Evolutionary conservation across 2,888 invertebrate genomes (phyloP).

Genomic region (Xestoiulus laeticollis): DNA sequence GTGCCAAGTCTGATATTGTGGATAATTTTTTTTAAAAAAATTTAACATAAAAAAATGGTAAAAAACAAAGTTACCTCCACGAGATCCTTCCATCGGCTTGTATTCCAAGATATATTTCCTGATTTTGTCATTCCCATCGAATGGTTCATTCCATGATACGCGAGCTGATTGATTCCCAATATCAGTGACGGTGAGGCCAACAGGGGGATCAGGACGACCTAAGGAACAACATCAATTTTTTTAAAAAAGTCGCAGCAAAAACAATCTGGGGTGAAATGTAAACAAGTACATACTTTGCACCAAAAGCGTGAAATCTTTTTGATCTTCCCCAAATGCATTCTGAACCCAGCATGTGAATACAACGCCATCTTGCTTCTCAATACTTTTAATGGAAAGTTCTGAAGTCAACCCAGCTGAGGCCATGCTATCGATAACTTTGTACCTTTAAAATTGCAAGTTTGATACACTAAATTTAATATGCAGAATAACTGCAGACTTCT

Average conservation of each 20-base stretch:
- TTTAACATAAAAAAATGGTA: neutral
- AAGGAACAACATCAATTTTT: neutral
- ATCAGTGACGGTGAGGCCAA: conserved; percentile 49
- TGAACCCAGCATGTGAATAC: conserved; percentile 49
- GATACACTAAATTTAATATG: neutral
- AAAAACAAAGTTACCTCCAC: neutral
- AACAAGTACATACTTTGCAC: conserved; percentile 51
- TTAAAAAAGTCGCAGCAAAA: neutral
- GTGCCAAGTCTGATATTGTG: too few species aligned
- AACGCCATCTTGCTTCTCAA: conserved; percentile 48
- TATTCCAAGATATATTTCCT: conserved; percentile 49
- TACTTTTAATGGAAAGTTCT: conserved; percentile 45
- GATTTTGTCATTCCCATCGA: conserved; percentile 51
- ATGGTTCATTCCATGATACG: conserved; percentile 51
- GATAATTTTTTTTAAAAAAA: neutral
- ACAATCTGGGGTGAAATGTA: neutral
- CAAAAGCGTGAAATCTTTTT: conserved; percentile 11
- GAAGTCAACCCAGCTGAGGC: conserved; percentile 50
- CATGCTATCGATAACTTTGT: conserved; percentile 42
- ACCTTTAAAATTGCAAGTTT: conserved; percentile 25
- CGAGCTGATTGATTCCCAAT: conserved; percentile 51
- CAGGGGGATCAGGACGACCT: conserved; percentile 52
- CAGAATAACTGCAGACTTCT: neutral
- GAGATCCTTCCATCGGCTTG: conserved; percentile 45
- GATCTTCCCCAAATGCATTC: conserved; percentile 51